phyloP scores from a whole-genome alignment of 1,140 invertebrate genomes.

The Rhopalosiphum maidis region DNA sequence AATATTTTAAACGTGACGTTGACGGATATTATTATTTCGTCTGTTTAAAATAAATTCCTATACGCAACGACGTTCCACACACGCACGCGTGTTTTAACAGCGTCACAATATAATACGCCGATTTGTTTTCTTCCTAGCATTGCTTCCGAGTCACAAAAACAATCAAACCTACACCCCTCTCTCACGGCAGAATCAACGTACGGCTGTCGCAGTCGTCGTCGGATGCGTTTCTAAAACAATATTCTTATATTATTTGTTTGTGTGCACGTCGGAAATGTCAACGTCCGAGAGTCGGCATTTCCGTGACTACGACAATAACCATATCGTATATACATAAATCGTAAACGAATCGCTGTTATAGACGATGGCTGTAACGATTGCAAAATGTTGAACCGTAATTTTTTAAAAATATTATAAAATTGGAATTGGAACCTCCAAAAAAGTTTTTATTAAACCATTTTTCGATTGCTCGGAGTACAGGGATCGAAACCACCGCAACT shows the following conservation, averaged over 20 bases:
- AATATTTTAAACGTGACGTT: background rate
- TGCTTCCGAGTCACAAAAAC: background rate
- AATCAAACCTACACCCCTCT: background rate
- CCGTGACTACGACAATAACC: background rate
- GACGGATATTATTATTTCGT: background rate
- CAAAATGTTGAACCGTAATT: background rate
- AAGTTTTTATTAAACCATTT: background rate
- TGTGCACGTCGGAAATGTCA: conserved; percentile 33
- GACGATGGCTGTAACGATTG: background rate
- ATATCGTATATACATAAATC: background rate
- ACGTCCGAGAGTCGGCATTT: background rate
- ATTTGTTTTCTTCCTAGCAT: background rate
- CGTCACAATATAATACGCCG: background rate
- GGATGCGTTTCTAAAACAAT: background rate
- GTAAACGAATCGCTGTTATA: background rate
- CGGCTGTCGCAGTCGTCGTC: background rate
- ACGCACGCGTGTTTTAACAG: background rate
- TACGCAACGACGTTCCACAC: background rate
- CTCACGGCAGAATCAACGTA: too few relatives aligned
- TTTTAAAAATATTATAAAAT: too few relatives aligned
- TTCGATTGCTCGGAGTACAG: background rate
- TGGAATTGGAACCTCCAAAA: background rate
- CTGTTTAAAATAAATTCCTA: background rate
- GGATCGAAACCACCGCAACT: background rate
- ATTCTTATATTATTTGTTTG: background rate